Base-by-base conservation (phyloP, 2,888 invertebrate species). In the Agrotis ipsilon region DNA sequence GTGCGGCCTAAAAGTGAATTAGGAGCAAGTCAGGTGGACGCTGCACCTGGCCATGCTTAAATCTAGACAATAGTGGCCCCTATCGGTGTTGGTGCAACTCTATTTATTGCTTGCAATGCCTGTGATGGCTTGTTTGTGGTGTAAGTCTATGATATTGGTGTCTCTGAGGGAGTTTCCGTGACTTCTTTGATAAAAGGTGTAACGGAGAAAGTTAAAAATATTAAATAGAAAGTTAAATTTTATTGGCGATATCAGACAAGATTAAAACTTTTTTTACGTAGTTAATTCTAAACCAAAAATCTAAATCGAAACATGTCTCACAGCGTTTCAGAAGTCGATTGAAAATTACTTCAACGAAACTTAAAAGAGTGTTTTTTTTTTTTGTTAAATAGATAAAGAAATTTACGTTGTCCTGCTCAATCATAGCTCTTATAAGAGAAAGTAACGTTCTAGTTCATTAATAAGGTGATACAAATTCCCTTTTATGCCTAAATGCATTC, bases 1-100 rank as follows among this genome's bases (percentile, higher is more conserved):
- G 85, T 78, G 78, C 81, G 75, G 84, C 89, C 86, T 78, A 85
- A 85, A 84, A 85, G 89, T 90, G 92, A 92, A 92, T 92, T 91
- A 92, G 91, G 87, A 87, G 73, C 88, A 89, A 90, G 88, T 86
- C 88, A 86, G 87, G 82, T 88, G 88, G 71, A 80, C 83, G 71
- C 71, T 58, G 85, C 86, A 86, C 83, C 84, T 87, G 85, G 66
- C 75, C 54, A 61, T 58, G 81, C 74, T 75, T 81, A 75, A 75
- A 73, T 72, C 80, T 77, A 84, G 75, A 83, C 84, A 83, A 84
- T 86, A 64, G 77, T 58, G 62, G 66, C 76, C 77, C 76, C 65
- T 69, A 82, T 78, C 78, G 70, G 49, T 70, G 65, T 68, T 72
- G 61, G 70, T n/a, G 51, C 76, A 69, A 63, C 75, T 51, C 75